phyloP scores from a whole-genome alignment of 2,888 invertebrate genomes.

The Lycophotia porphyrea region DNA sequence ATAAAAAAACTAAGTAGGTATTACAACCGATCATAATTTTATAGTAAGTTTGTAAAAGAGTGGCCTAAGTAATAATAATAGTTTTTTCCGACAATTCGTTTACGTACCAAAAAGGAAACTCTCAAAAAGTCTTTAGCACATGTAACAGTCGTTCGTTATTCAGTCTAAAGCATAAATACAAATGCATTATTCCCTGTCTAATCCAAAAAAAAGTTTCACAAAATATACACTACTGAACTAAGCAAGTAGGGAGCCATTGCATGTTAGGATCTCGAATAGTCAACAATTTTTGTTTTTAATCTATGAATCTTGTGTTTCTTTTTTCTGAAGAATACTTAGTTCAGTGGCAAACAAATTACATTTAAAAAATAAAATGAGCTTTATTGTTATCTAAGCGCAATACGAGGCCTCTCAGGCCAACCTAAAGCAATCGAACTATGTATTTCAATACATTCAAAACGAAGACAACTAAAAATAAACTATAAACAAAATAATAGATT shows the following conservation, averaged over 20 bases:
- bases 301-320: background rate
- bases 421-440: conserved; percentile 44
- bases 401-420: conserved; percentile 26
- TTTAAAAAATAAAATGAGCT: conserved; percentile 47
- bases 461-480: conserved; percentile 54
- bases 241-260: background rate
- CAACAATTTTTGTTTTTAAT: background rate
- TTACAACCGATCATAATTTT: conserved; percentile 30
- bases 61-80: conserved; percentile 46
- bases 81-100: conserved; percentile 44
- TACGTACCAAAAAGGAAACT: conserved; percentile 69
- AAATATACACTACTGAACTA: conserved; percentile 50
- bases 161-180: conserved; percentile 82
- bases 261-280: background rate
- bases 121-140: conserved; percentile 84
- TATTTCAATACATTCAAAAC: conserved; percentile 44
- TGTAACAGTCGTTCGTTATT: conserved; percentile 78
- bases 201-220: conserved; percentile 58
- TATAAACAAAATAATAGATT: conserved; percentile 62
- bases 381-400: conserved; percentile 43
- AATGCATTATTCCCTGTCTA: conserved; percentile 81
- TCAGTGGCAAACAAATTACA: conserved; percentile 41
- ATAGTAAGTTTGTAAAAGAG: conserved; percentile 41
- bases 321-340: conserved; percentile 28
- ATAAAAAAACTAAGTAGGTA: conserved; percentile 17